A percentile compares a stretch with the other conserved stretches of the same genome.
phyloP scores from a whole-genome alignment of 1,140 invertebrate genomes.

The Dendroctonus ponderosae region DNA sequence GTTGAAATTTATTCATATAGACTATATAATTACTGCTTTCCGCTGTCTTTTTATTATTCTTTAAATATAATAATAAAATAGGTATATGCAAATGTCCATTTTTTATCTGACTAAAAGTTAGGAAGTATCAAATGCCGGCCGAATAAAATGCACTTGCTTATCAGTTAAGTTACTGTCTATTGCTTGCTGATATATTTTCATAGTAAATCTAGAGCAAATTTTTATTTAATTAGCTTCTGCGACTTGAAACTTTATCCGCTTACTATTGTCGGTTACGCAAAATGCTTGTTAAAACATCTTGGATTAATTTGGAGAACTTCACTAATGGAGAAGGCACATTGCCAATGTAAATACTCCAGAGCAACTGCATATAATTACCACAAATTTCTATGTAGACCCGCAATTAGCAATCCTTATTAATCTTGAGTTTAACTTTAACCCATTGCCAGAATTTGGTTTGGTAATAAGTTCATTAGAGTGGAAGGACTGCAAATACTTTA shows the following conservation, averaged over 20 bases:
- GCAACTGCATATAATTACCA: conserved; percentile 33
- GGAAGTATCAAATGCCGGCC: no score
- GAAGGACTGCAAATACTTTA: background rate
- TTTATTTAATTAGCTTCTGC: background rate
- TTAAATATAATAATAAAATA: no score
- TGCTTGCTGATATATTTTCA: no score
- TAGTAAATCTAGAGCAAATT: background rate
- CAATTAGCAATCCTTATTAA: conserved; percentile 31
- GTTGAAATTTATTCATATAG: no score
- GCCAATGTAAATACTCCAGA: conserved; percentile 29
- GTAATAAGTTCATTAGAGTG: conserved; percentile 22
- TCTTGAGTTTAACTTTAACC: conserved; percentile 25
- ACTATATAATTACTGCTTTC: no score
- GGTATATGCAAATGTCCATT: no score
- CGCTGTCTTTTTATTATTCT: no score
- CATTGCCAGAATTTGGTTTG: conserved; percentile 28
- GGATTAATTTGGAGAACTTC: conserved; percentile 16
- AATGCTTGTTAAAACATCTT: conserved; percentile 22
- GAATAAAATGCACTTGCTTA: no score
- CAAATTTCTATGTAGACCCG: conserved; percentile 31
- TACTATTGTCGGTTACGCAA: conserved; percentile 16
- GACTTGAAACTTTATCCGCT: background rate
- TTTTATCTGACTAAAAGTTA: no score
- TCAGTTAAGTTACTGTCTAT: no score
- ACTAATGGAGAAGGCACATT: conserved; percentile 26